Conservation (phyloP, 1,140 invertebrate species). For the Bombus waltoni region DNA sequence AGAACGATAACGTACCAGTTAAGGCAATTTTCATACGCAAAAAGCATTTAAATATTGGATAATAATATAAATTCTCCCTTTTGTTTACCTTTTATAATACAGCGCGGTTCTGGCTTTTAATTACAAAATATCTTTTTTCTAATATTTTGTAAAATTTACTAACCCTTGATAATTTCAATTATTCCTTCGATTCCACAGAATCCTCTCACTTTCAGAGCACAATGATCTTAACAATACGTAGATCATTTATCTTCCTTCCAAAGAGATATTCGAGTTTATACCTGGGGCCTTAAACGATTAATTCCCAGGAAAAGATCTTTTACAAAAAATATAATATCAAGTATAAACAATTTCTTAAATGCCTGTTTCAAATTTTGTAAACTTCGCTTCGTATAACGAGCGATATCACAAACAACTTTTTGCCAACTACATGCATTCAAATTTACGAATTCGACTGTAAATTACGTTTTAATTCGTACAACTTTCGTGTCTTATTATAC, state of each 20-base stretch:
- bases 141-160: neutral
- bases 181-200: neutral
- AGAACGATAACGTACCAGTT: neutral
- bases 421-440: neutral
- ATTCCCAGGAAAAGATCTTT: conserved; percentile 31
- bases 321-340: conserved; percentile 35
- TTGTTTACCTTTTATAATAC: neutral
- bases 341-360: conserved; percentile 8
- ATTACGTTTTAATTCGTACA: neutral
- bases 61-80: neutral
- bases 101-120: neutral
- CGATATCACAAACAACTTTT: neutral
- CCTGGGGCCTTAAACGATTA: conserved; percentile 34
- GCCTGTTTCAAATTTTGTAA: neutral
- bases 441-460: neutral
- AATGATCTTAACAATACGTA: neutral
- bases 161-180: neutral
- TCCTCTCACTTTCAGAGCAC: neutral
- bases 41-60: conserved; percentile 2
- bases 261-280: conserved; percentile 5
- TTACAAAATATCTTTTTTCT: neutral
- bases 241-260: neutral
- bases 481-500: conserved; percentile 2
- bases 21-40: neutral
- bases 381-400: neutral